These are phyloP conservation scores for Papilio demoleus DNA, from an alignment of 2,888 invertebrate genomes.

Conservation along the genomic window DNA sequence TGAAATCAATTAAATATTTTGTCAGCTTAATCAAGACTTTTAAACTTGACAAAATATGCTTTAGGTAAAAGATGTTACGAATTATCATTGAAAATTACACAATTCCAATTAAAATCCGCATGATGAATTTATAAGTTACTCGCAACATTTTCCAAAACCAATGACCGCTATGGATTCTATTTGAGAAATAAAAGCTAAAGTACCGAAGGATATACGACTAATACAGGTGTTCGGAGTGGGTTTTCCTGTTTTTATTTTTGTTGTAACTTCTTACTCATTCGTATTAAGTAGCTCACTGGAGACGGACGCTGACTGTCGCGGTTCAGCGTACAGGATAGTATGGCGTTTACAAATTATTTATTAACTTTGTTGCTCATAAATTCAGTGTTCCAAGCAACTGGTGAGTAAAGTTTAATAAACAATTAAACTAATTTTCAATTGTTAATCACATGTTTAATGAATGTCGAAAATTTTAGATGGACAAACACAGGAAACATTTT, in stretches of 20 bases:
- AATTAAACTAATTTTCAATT: neutral
- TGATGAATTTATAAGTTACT: neutral
- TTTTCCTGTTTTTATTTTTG: slow-evolving; percentile 2
- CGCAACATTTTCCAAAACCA: neutral
- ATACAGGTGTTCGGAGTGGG: neutral
- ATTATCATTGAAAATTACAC: neutral
- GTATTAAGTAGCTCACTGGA: neutral
- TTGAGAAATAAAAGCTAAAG: neutral
- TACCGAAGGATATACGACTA: neutral
- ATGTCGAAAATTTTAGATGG: slow-evolving; percentile 54
- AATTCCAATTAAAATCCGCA: neutral
- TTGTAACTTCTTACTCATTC: neutral
- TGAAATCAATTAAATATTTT: too few relatives aligned
- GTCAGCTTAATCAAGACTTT: too few relatives aligned
- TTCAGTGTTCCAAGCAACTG: neutral
- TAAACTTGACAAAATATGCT: too few relatives aligned
- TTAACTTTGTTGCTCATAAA: neutral
- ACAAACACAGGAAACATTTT: slow-evolving; percentile 58
- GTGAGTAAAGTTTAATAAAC: neutral
- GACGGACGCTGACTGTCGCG: neutral
- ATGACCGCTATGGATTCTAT: neutral
- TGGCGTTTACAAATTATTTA: neutral
- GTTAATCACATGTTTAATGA: neutral
- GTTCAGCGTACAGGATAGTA: neutral
- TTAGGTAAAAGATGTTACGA: neutral